phyloP scores from a whole-genome alignment of 1,140 invertebrate species.

The Lutraria rhynchaena region DNA sequence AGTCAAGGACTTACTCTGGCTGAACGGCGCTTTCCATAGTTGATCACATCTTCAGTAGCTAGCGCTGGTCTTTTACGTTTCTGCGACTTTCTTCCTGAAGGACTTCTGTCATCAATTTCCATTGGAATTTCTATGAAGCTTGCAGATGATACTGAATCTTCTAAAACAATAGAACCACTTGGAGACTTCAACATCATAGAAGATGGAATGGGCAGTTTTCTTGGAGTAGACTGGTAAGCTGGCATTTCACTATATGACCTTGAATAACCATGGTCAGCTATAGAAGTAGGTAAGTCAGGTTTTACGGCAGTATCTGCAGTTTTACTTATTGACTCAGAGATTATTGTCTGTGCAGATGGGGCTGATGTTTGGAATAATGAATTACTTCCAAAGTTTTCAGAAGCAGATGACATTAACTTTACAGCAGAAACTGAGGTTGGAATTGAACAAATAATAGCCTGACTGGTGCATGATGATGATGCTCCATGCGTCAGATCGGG shows the following conservation, averaged over 20 bases:
- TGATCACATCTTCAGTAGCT: slow-evolving; percentile 46
- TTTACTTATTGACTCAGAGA: neutral
- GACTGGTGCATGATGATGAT: neutral
- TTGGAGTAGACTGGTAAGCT: neutral
- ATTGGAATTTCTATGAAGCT: slow-evolving; percentile 43
- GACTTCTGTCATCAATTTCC: slow-evolving; percentile 33
- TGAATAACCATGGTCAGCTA: slow-evolving; percentile 44
- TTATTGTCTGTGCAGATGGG: neutral
- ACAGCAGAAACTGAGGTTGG: neutral
- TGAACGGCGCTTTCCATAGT: slow-evolving; percentile 46
- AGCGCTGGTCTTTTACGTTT: slow-evolving; percentile 29
- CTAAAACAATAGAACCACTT: slow-evolving; percentile 4
- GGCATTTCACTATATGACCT: slow-evolving; percentile 40
- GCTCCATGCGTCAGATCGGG: neutral
- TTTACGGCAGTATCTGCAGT: neutral
- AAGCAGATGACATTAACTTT: neutral
- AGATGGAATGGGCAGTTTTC: neutral
- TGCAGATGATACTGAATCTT: neutral
- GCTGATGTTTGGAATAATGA: neutral
- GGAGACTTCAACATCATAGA: neutral
- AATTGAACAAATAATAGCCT: neutral
- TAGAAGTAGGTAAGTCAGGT: neutral
- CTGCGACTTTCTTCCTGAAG: slow-evolving; percentile 13
- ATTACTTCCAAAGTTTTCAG: slow-evolving; percentile 11
- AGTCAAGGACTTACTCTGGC: slow-evolving; percentile 50